phyloP scores from a whole-genome alignment of 2,113 vertebrate genomes.

The Ramphastos sulfuratus region DNA sequence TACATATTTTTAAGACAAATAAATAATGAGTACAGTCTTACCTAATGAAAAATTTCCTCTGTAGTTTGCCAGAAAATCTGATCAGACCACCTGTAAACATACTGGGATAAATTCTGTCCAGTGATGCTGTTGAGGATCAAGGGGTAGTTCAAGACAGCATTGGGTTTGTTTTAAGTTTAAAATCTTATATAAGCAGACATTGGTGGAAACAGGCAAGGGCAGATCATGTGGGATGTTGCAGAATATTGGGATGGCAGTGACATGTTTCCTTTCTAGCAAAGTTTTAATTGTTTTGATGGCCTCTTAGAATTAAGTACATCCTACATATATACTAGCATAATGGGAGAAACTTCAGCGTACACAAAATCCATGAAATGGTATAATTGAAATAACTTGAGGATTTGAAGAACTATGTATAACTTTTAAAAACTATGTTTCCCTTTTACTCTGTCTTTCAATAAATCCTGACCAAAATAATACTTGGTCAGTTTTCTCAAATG shows the following conservation, averaged over 20 bases:
- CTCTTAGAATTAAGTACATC: slow-evolving; percentile 7
- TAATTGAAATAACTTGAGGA: background rate
- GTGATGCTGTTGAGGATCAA: background rate
- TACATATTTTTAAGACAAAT: background rate
- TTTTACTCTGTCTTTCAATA: background rate
- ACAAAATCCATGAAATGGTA: background rate
- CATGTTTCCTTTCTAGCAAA: slow-evolving; percentile 33
- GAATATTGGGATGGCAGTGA: background rate
- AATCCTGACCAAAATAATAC: background rate
- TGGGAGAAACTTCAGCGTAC: slow-evolving; percentile 18
- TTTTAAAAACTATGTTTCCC: background rate
- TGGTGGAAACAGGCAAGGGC: background rate
- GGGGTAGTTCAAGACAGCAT: background rate
- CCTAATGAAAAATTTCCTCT: background rate
- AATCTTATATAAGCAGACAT: background rate
- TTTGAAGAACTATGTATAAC: too few species aligned
- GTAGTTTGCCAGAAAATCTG: slow-evolving; percentile 3
- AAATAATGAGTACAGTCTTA: background rate
- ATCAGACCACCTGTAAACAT: background rate
- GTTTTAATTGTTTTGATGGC: slow-evolving; percentile 23
- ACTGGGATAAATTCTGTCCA: background rate
- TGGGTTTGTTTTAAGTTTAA: background rate
- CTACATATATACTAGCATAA: slow-evolving; percentile 20
- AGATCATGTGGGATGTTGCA: background rate
- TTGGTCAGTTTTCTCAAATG: background rate